Base-by-base conservation (phyloP, 2,888 invertebrate genomes). In the Ectemnius lituratus region DNA sequence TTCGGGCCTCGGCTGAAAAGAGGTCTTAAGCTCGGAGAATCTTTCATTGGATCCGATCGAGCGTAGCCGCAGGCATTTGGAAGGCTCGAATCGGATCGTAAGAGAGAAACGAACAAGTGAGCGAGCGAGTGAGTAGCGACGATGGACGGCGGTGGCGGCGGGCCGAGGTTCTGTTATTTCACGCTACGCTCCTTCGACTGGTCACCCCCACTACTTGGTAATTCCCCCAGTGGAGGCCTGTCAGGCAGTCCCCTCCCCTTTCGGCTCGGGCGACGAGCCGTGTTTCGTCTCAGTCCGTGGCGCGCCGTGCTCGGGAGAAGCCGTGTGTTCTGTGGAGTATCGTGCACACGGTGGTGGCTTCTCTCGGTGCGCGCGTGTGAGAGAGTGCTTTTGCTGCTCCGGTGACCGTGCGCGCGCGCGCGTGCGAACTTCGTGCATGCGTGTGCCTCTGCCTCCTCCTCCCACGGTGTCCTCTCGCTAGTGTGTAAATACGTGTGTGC, bases 201-300 rank as follows among this genome's bases (percentile, higher is more conserved):
- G 68, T 67, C 64, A 64, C 68, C 73, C 70, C 75, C 76, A 72
- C 67, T 60, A 47, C 37, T 28, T 67, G 18, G 46, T 28, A 61
- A 59, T 67, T 47, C 73, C 82, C 84, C 83, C 80, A 71, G 81
- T 64, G 52, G 37, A 6, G 8, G 8, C 11, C 37, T 37, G 8
- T 60, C 37, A 73, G 61, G 61, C 57, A 52, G 14, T 16, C 62
- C 45, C 64, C 70, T 57, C 74, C 83, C 78, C 81, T 80, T 70
- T 76, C 73, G 74, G 73, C 78, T 76, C 72, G 58, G 67, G 37
- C 37, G 37, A 6, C 72, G 73, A 74, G 73, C 46, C 80, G 85
- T 73, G 78, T 79, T 78, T 84, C 78, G 80, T 64, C 66, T 87
- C 83, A 87, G 88, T 89, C 83, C 76, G 85, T 88, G 84, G 86